Conservation (phyloP, 2,797 vertebrate species). For the Rhyacichthys aspro region DNA sequence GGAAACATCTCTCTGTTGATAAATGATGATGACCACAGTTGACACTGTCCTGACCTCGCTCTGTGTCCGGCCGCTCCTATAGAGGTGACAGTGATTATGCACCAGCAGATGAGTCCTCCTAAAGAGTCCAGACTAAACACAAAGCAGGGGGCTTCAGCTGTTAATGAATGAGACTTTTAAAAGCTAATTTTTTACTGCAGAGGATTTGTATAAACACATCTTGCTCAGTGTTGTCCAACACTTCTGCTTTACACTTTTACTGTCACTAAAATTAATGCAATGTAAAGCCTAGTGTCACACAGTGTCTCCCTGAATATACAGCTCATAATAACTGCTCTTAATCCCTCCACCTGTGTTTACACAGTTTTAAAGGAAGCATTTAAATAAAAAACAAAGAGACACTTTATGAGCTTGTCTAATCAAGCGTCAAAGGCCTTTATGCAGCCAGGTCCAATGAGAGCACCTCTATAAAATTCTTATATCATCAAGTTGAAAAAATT, state of each 20-base stretch:
- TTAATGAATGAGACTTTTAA: slow-evolving; percentile 24
- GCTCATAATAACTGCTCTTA: slow-evolving; percentile 29
- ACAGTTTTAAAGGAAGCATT: slow-evolving; percentile 1
- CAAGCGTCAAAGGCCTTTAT: slow-evolving; percentile 36
- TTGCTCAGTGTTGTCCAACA: slow-evolving; percentile 24
- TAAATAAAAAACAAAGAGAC: slow-evolving; percentile 31
- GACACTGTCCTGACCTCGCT: slow-evolving; percentile 31
- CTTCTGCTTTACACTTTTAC: slow-evolving; percentile 13
- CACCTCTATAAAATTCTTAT: slow-evolving; percentile 23
- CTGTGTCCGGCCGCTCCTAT: slow-evolving; percentile 10
- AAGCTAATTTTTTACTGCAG: slow-evolving; percentile 37
- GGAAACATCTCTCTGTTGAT: slow-evolving; percentile 14
- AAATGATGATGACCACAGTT: slow-evolving; percentile 39
- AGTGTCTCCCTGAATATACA: slow-evolving; percentile 46
- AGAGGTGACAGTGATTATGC: slow-evolving; percentile 12
- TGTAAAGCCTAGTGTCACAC: slow-evolving; percentile 18
- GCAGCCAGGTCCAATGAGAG: slow-evolving; percentile 34
- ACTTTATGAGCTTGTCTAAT: slow-evolving; percentile 18
- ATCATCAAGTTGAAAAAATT: slow-evolving; percentile 25
- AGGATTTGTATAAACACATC: slow-evolving; percentile 50
- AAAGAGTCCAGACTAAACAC: slow-evolving; percentile 50
- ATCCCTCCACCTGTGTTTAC: slow-evolving; percentile 54
- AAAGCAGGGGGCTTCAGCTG: slow-evolving; percentile 8
- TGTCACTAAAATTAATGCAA: slow-evolving; percentile 43
- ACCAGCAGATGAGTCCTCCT: slow-evolving; percentile 9